A percentile compares a stretch with the other conserved stretches of the same genome.
Evolutionary conservation across 2,113 vertebrate species (phyloP).

Genomic region (Varanus komodoensis): DNA sequence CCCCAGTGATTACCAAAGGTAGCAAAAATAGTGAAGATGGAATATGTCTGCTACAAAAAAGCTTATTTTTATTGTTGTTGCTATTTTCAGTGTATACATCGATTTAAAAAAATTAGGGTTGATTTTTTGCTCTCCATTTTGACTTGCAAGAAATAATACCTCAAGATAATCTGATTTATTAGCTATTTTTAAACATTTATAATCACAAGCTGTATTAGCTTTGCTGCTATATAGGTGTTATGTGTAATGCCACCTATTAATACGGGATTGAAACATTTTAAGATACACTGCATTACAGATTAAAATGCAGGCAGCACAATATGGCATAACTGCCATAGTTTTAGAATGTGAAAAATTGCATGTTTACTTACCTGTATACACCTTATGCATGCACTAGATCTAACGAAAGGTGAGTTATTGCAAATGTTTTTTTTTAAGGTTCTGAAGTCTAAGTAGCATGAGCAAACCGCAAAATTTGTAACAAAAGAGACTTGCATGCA

Average conservation of each 20-base stretch:
- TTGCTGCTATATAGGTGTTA: slow-evolving; percentile 99
- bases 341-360: slow-evolving; percentile 93
- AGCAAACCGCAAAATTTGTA: slow-evolving; percentile 84
- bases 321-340: slow-evolving; percentile 88
- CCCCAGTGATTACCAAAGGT: slow-evolving; percentile 98
- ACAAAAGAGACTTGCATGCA: slow-evolving; percentile 94
- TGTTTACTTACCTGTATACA: slow-evolving; percentile 90
- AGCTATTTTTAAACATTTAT: slow-evolving; percentile 94
- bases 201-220: slow-evolving; percentile 98
- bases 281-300: slow-evolving; percentile 86
- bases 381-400: slow-evolving; percentile 92
- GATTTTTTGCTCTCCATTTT: slow-evolving; percentile 91
- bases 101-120: slow-evolving; percentile 84
- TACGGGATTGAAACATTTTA: slow-evolving; percentile 87
- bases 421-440: slow-evolving; percentile 80
- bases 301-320: slow-evolving; percentile 91
- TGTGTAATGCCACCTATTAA: slow-evolving; percentile 95
- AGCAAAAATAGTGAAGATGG: slow-evolving; percentile 92
- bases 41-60: slow-evolving; percentile 90
- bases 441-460: slow-evolving; percentile 92
- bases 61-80: slow-evolving; percentile 88
- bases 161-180: slow-evolving; percentile 97
- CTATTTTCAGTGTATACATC: slow-evolving; percentile 92
- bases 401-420: slow-evolving; percentile 83
- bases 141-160: slow-evolving; percentile 97